phyloP scores from a whole-genome alignment of 2,888 invertebrate genomes.

The Steinernema scapterisci region DNA sequence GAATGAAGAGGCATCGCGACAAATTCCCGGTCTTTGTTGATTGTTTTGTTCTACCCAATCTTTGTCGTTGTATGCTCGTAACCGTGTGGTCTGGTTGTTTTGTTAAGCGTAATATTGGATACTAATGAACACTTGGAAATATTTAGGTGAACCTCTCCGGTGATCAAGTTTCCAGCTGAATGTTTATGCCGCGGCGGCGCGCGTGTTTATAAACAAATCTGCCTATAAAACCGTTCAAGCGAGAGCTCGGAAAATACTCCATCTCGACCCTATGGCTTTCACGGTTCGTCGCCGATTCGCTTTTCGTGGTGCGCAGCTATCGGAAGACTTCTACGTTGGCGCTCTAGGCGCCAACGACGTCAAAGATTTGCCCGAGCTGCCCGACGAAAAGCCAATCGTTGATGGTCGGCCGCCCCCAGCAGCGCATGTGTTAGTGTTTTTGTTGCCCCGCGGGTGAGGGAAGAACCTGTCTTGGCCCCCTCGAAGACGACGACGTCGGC shows the following conservation, averaged over 20 bases:
- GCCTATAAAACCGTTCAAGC: constrained; percentile 1
- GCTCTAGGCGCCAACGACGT: no score
- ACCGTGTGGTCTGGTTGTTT: neutral
- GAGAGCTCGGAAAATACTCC: no score
- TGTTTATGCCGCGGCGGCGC: neutral
- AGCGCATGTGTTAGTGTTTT: constrained; percentile 31
- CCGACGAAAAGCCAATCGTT: constrained; percentile 25
- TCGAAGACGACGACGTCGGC: neutral
- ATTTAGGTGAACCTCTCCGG: neutral
- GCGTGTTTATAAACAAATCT: constrained; percentile 13
- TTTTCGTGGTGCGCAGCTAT: constrained; percentile 31
- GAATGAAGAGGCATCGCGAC: constrained; percentile 38
- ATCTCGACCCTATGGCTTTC: no score
- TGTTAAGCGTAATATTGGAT: neutral
- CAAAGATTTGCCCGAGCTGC: constrained; percentile 19
- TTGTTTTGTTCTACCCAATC: neutral
- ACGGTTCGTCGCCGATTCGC: constrained; percentile 1
- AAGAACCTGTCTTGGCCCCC: no score
- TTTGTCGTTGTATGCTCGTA: neutral
- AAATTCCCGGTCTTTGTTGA: neutral
- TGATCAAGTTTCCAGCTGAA: constrained; percentile 3
- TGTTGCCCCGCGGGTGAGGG: neutral
- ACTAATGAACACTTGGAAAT: neutral
- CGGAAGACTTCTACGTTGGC: neutral
- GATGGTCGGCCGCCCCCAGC: neutral